Evolutionary conservation across 2,888 invertebrate genomes (phyloP), one percentile per base, ranked within the genome.

Genomic region (Scaptomyza reducta): DNA sequence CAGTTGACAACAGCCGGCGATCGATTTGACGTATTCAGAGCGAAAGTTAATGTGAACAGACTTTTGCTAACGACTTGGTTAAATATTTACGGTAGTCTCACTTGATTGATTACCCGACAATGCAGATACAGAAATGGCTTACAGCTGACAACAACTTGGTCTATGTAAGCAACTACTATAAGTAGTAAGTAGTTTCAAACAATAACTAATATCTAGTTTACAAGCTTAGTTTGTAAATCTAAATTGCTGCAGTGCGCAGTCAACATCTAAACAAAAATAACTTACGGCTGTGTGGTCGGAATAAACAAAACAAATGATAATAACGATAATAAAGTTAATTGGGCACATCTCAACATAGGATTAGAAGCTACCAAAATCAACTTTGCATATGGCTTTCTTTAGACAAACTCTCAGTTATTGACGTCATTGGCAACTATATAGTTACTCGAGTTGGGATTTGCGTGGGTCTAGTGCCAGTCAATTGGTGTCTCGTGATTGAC

Each of bases 81-180:
- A 79, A 83, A 44, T 72, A 86, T 80, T 86, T 80, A 50, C 63
- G 14, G 18, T 49, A 13, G 58, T 22, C 79, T 86, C 49, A 63
- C 33, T 33, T 84, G 85, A 87, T 87, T 87, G 81, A 86, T 76
- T 65, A 53, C 60, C 38, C 46, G 60, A 63, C 58, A 67, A 57
- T 61, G 38, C 38, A 16, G 40, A 10, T 10, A 10, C 40, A 9
- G 31, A 44, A 27, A 55, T 29, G 13, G 10, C 41, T 41, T 16
- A 13, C 25, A 47, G 56, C 47, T 46, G 33, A n/a, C 35, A 42
- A 46, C 35, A 6, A 6, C 5, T 3, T n/a, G n/a, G n/a, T n/a
- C n/a, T n/a, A 33, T 0, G 29, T 47, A n/a, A 40, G 40, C 40
- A 35, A 35, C 11, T 25, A 22, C 38, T 38, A 14, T 7, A 3